Conservation (phyloP, 92 coral and sea anemone genomes). For the Umimayanthus kanabou region DNA sequence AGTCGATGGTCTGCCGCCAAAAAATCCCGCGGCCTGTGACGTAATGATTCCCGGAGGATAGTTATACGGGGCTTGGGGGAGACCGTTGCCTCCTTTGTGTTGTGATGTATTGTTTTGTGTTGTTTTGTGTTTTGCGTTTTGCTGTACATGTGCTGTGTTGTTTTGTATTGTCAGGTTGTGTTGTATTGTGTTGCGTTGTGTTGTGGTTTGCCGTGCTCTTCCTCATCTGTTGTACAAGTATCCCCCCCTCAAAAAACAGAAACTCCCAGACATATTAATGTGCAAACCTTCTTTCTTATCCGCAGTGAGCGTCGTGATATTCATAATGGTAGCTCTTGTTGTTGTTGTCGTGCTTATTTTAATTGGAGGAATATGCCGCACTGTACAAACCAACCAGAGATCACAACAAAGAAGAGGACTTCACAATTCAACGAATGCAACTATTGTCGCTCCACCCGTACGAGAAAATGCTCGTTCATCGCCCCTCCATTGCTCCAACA, state of each 20-base stretch:
- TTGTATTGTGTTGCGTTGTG: background rate
- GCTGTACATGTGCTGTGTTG: background rate
- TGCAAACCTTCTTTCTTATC: background rate
- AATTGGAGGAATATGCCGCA: background rate
- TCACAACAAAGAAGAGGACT: background rate
- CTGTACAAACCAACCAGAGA: background rate
- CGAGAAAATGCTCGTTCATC: background rate
- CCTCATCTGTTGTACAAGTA: no score
- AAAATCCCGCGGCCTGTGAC: no score
- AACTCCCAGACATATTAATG: background rate
- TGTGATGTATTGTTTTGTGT: background rate
- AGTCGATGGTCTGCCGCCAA: no score
- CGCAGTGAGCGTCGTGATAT: background rate
- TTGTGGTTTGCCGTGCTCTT: background rate
- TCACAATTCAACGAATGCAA: background rate
- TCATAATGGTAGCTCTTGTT: background rate
- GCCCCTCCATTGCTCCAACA: background rate
- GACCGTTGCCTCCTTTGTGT: no score
- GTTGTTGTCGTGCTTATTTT: background rate
- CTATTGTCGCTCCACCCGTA: background rate
- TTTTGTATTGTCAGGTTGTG: background rate
- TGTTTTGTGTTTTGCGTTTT: background rate
- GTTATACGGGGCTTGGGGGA: no score
- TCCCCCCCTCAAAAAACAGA: no score
- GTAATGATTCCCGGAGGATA: no score